Conservation (phyloP, 1,140 invertebrate genomes). For the Leguminivora glycinivorella region DNA sequence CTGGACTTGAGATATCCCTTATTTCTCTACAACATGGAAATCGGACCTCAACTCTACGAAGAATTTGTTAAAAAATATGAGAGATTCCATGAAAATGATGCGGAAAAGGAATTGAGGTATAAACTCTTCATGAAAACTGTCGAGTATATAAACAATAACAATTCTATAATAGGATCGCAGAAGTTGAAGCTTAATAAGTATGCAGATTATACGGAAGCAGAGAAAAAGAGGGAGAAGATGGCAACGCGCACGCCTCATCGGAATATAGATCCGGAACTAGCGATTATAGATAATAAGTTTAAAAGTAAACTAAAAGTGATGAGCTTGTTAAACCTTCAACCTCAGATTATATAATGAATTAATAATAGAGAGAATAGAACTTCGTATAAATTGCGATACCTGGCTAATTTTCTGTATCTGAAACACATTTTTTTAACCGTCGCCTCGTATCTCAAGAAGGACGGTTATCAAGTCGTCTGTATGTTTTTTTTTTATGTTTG, state of each 20-base stretch:
- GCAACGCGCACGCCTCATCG: neutral
- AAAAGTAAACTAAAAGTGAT: neutral
- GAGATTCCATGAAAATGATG: neutral
- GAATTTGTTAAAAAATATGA: slow-evolving; percentile 6
- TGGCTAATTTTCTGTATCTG: no score
- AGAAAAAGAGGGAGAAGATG: neutral
- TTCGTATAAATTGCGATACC: no score
- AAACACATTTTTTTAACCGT: no score
- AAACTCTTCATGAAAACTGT: neutral
- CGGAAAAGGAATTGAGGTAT: slow-evolving; percentile 8
- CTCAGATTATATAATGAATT: no score
- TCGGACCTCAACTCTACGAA: neutral
- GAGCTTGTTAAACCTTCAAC: neutral
- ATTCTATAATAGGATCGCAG: neutral
- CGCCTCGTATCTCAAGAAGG: no score
- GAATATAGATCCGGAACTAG: neutral
- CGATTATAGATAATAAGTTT: neutral
- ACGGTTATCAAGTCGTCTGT: no score
- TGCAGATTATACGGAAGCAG: slow-evolving; percentile 10
- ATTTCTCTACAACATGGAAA: slow-evolving; percentile 3
- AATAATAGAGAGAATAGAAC: no score
- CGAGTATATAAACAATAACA: neutral
- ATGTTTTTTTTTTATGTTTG: no score
- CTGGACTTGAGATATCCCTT: slow-evolving; percentile 4
- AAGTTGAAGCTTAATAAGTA: neutral